These are phyloP conservation scores for Theocolax elegans DNA, from an alignment of 1,140 invertebrate species.

Conservation along the genomic window DNA sequence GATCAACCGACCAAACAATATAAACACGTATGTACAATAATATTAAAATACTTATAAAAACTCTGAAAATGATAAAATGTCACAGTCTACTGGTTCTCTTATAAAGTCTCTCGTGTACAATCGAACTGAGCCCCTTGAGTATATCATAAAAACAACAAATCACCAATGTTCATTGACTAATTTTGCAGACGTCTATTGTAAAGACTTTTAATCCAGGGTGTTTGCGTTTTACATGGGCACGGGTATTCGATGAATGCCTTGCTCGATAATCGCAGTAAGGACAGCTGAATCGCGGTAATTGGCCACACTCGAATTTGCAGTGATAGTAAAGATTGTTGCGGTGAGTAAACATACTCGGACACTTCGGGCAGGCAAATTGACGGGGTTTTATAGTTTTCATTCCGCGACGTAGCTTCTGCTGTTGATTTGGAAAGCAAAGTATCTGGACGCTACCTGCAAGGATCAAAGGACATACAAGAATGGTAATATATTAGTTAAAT, in stretches of 20 bases:
- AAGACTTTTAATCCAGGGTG: slow-evolving; percentile 49
- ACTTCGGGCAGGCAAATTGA: slow-evolving; percentile 59
- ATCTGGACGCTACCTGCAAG: not conserved
- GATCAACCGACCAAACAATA: too few relatives aligned
- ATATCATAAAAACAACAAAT: too few relatives aligned
- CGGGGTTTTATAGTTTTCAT: slow-evolving; percentile 6
- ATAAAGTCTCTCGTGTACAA: too few relatives aligned
- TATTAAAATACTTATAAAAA: too few relatives aligned
- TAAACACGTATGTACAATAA: too few relatives aligned
- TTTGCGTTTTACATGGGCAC: slow-evolving; percentile 53
- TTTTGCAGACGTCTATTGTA: slow-evolving; percentile 50
- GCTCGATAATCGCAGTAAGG: slow-evolving; percentile 65
- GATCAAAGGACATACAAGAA: too few relatives aligned
- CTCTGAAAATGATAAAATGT: too few relatives aligned
- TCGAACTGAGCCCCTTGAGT: too few relatives aligned
- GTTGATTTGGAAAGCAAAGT: not conserved
- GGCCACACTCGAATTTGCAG: slow-evolving; percentile 70
- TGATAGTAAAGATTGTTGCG: slow-evolving; percentile 66
- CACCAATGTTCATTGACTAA: not conserved
- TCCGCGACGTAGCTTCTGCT: not conserved
- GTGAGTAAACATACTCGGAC: slow-evolving; percentile 65
- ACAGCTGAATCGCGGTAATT: slow-evolving; percentile 68
- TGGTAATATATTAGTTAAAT: too few relatives aligned
- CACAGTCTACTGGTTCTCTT: too few relatives aligned
- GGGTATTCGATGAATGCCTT: slow-evolving; percentile 63